phyloP scores from a whole-genome alignment of 2,888 invertebrate species.

The Polyommatus icarus region DNA sequence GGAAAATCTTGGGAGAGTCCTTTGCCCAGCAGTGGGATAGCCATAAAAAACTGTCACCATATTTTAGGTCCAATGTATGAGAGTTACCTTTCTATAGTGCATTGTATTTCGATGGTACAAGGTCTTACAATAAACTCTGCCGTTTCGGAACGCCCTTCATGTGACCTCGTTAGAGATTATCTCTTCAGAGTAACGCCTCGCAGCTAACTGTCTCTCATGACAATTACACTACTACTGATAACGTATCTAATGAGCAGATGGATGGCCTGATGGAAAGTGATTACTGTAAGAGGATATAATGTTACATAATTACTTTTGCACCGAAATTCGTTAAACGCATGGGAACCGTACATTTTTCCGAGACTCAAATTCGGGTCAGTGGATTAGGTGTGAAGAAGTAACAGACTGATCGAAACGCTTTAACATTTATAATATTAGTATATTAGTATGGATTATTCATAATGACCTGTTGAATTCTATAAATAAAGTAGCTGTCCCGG shows the following conservation, averaged over 20 bases:
- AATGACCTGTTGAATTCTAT: no score
- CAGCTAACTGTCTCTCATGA: neutral
- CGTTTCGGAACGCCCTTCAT: slow-evolving; percentile 10
- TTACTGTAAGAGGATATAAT: neutral
- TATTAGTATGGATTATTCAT: no score
- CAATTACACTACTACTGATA: neutral
- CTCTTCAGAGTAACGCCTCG: slow-evolving; percentile 21
- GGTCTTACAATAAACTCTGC: neutral
- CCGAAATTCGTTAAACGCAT: no score
- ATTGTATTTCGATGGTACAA: neutral
- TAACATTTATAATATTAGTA: no score
- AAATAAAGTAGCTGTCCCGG: no score
- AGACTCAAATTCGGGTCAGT: no score
- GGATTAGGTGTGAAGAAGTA: no score
- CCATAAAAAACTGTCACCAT: neutral
- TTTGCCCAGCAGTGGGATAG: no score
- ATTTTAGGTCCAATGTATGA: neutral
- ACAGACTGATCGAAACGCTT: no score
- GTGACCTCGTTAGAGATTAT: slow-evolving; percentile 22
- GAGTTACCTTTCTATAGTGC: neutral
- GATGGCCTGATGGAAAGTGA: neutral
- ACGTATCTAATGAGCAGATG: neutral
- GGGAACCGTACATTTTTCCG: no score
- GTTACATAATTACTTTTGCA: neutral
- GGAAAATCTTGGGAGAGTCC: no score